Evolutionary conservation across 2,113 vertebrate species (phyloP), one percentile per base, ranked within the genome.

Genomic region (Climacteris rufus): DNA sequence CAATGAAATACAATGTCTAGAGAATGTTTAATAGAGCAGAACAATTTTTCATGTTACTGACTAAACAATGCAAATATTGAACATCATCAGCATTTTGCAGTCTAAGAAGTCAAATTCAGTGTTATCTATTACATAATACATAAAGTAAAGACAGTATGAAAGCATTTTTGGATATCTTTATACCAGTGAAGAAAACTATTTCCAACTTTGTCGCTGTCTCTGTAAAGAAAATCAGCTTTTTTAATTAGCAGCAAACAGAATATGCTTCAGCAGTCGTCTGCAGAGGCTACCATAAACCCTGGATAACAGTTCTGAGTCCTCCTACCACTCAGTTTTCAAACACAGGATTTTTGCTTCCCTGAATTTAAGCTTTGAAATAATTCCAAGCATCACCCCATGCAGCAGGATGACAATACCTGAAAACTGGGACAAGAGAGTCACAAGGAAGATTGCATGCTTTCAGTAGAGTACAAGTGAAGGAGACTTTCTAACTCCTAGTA

Each of bases 341-440:
- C 71, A 74, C 1, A 57, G 83, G 40, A 44, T 47, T 95, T 96
- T 94, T 91, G 35, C 88, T 93, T 96, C 84, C n/a, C 69, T 12
- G 39, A 37, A 75, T 91, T 95, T 93, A 40, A 87, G 44, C 53
- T 94, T 90, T 97, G 95, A 93, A 91, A 93, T 0, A 0, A 35
- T 92, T 96, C 94, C 88, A 94, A 75, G 80, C 2, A 2, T 88
- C 28, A 2, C 95, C 53, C 70, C 82, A 45, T 93, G 92, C 57
- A 92, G 94, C 79, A 81, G 57, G 78, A 93, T 85, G 33, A 93
- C 94, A 94, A 80, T 94, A 88, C 82, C 85, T 80, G 66, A 57
- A 90, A 96, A 96, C 53, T 94, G 71, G 96, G 95, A 64, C 95
- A 94, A 70, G 75, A 66, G 18, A 89, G 88, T 90, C 88, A 92